Conservation (phyloP, 2,113 vertebrate species). For the Syngnathoides biaculeatus region DNA sequence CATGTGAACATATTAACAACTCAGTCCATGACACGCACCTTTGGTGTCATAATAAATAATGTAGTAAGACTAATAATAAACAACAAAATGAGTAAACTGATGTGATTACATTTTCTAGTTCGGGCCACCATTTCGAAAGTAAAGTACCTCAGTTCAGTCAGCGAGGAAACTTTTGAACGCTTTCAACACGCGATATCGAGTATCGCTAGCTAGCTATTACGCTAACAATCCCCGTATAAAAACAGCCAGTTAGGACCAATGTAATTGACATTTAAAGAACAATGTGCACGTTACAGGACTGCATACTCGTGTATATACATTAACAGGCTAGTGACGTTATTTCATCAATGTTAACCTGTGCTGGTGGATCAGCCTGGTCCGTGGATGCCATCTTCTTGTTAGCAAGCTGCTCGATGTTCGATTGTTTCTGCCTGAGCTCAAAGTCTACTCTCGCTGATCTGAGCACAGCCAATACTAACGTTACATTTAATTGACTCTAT, state of each 20-base stretch:
- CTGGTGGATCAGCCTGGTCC: conserved; percentile 63
- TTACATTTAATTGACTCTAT: background rate
- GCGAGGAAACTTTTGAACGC: conserved; percentile 46
- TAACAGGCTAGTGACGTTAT: background rate
- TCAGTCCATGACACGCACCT: background rate
- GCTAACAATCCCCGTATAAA: conserved; percentile 28
- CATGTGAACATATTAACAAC: background rate
- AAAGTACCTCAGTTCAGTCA: background rate
- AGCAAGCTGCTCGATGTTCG: conserved; percentile 39
- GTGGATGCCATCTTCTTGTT: conserved; percentile 71
- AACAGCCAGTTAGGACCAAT: background rate
- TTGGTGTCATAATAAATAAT: background rate
- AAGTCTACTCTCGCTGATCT: background rate
- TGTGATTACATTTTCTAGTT: background rate
- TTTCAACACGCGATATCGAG: conserved; percentile 24
- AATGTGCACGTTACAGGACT: background rate
- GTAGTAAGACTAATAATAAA: background rate
- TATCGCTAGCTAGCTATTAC: conserved; percentile 44
- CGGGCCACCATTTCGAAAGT: background rate
- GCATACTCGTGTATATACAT: background rate
- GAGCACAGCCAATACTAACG: background rate
- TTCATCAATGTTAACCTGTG: conserved; percentile 61
- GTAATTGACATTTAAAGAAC: background rate
- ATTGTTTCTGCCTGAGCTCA: conserved; percentile 49
- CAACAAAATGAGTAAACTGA: background rate